Evolutionary conservation across 2,797 vertebrate species (phyloP), one percentile per base, ranked within the genome.

Genomic region (Bovichtus diacanthus): DNA sequence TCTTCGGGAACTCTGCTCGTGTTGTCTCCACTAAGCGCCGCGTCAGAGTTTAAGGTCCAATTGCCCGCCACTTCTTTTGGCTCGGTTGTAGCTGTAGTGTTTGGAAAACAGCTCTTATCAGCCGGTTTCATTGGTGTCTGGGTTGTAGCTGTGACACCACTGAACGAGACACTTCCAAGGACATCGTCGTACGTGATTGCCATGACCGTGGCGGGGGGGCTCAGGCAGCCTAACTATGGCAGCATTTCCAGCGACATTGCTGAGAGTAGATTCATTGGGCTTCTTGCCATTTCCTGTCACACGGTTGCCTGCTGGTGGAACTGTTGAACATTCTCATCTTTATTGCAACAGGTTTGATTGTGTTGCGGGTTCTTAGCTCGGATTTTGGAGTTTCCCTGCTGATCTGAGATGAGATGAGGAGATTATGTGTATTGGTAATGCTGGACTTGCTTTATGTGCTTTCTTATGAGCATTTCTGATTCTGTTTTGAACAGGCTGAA

Each of bases 161-260:
- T 89, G 69, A 93, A 92, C 0, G 82, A 86, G 25, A 86, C 80
- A 16, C 84, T 88, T 25, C 89, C 90, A 9, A 88, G 31, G 46
- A 94, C 62, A 51, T 94, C 90, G 0, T 71, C 25, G n/a, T 81
- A 84, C 0, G 6, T 70, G 49, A 92, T 1, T 0, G 62, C 34
- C 49, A 71, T 67, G n/a, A 86, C 11, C 16, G 23, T 4, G 15
- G 4, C 1, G 0, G 74, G 75, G 75, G 2, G 0, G 2, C 39
- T 73, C 76, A 1, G 60, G 49, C 25, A 21, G 19, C 63, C 81
- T 50, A 55, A 71, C 25, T 6, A 89, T 78, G 19, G 62, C 13
- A 5, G 6, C 6, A 1, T 39, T 47, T 21, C 13, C 4, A 1
- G 23, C n/a, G 0, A 6, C 5, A 0, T 46, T 13, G 10, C 4